Base-by-base conservation (phyloP, 2,113 vertebrate genomes). In the Hymenochirus boettgeri region DNA sequence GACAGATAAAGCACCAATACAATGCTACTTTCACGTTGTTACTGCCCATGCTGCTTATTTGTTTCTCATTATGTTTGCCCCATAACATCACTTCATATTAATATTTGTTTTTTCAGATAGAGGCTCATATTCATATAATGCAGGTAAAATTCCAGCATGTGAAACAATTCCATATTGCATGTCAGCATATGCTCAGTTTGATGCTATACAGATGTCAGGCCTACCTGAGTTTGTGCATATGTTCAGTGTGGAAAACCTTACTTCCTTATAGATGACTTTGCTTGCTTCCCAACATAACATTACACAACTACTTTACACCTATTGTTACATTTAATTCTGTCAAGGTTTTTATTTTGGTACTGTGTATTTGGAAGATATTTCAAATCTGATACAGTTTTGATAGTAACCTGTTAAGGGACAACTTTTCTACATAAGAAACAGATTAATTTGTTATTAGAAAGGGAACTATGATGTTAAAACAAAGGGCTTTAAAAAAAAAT, bases 121-220 rank as follows among this genome's bases (percentile, higher is more conserved):
- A 91, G 88, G 85, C 86, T 88, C 91, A 69, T 89, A 85, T 87
- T 89, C 91, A 76, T 90, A 92, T 88, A 92, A 91, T 87, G 91
- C 94, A 96, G 95, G 92, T 96, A 98, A 95, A 79, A 75, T 76
- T 75, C 72, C 72, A 79, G 85, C 82, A 85, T 82, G 85, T 69
- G 57, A 75, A 73, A 66, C 59, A 42, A 42, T n/a, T 74, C 70
- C 79, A 78, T 78, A 70, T 53, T 77, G 84, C 82, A 77, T 84
- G 71, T 53, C 70, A 71, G 53, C 61, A 74, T 22, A 50, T 73
- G 76, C 65, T 73, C 35, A 71, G 39, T 71, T 72, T 71, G 66
- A 62, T 72, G 71, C 61, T 17, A 2, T 73, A 35, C 64, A 5
- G 11, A 12, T 52, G 11, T 13, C 21, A 18, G 27, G 11, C 17